These are phyloP conservation scores for Lepidocyrtinus sp. DNA, from an alignment of 2,888 invertebrate genomes.

Conservation along the genomic window DNA sequence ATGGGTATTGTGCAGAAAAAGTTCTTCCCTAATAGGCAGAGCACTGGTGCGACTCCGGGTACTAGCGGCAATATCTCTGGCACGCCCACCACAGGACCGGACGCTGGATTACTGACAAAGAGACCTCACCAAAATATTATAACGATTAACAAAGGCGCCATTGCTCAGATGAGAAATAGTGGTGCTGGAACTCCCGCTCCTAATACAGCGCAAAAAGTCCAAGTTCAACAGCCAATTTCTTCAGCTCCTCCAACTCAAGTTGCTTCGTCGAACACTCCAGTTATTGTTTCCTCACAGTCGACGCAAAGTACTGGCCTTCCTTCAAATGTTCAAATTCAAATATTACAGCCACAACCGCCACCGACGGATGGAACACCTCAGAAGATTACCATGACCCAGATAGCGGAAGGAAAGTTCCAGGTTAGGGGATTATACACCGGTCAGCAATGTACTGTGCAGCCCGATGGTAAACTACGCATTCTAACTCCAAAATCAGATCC, in stretches of 20 bases:
- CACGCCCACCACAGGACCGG: conserved; percentile 16
- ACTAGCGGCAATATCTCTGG: too few relatives aligned
- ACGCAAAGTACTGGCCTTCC: background rate
- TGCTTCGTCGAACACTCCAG: background rate
- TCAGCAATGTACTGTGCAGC: conserved; percentile 88
- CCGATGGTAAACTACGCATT: conserved; percentile 94
- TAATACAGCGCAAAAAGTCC: too few relatives aligned
- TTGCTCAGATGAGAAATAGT: conserved; percentile 39
- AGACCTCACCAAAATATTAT: conserved; percentile 31
- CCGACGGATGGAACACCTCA: background rate
- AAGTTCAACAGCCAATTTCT: too few relatives aligned
- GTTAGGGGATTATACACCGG: conserved; percentile 93
- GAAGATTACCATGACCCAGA: conserved; percentile 85
- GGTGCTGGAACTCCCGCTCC: too few relatives aligned
- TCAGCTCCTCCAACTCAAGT: background rate
- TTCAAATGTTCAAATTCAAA: too few relatives aligned
- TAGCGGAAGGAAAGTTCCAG: conserved; percentile 92
- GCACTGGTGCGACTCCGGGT: background rate
- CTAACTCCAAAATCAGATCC: too few relatives aligned
- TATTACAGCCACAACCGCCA: background rate
- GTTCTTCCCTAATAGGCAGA: conserved; percentile 41
- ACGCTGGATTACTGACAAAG: conserved; percentile 30
- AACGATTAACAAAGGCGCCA: conserved; percentile 39
- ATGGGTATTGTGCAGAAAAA: conserved; percentile 44
- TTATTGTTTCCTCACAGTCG: background rate